These are phyloP conservation scores for Sigmodon hispidus DNA, from an alignment of 2,113 vertebrate genomes.

Conservation along the genomic window DNA sequence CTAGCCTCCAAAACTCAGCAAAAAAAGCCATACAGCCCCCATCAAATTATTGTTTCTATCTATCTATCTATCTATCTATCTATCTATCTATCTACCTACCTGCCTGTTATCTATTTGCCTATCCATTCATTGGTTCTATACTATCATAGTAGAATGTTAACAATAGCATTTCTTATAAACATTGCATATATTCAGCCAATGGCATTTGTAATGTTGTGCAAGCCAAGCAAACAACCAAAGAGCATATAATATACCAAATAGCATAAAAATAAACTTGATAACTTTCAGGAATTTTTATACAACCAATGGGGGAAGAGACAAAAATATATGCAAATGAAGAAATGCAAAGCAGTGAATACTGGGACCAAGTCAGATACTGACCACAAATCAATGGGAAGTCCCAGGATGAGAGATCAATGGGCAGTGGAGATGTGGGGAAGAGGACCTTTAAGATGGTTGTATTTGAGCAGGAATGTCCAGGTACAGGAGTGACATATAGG, in stretches of 20 bases:
- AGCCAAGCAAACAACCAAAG: not conserved
- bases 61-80: not conserved
- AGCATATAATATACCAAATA: not conserved
- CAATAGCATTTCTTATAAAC: not conserved
- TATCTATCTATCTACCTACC: not conserved
- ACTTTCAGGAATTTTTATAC: not conserved
- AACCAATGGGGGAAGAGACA: not conserved
- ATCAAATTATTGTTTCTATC: not conserved
- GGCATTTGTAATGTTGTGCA: not conserved
- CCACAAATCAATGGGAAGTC: not conserved
- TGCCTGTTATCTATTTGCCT: not conserved
- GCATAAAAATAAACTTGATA: not conserved
- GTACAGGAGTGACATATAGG: not conserved
- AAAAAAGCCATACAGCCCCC: not conserved
- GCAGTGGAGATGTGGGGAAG: not conserved
- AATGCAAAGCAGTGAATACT: not conserved
- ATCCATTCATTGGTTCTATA: not conserved
- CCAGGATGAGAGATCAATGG: not conserved
- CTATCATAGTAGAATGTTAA: not conserved
- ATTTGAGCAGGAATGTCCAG: not conserved
- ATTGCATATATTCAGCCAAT: not conserved
- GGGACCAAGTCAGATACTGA: not conserved
- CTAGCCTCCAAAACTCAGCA: not conserved
- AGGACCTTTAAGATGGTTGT: not conserved
- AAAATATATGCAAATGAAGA: not conserved